Percentiles rank a stretch among this genome's conserved stretches.
Conservation (phyloP, 2,113 vertebrate genomes). For the Calyptommatus sinebrachiatus region DNA sequence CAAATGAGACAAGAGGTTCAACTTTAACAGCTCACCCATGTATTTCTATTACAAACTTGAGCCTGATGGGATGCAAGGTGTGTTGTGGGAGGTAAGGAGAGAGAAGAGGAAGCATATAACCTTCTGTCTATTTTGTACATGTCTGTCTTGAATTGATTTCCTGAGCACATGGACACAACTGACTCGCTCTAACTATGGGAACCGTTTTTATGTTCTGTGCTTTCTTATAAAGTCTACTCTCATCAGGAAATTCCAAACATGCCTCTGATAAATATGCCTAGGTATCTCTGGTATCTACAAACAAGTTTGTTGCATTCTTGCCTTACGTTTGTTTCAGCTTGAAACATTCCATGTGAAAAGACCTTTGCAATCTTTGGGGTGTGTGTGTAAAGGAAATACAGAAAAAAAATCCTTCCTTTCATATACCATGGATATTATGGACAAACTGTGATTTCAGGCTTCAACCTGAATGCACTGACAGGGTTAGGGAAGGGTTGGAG, state of each 20-base stretch:
- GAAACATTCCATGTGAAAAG: neutral
- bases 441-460: no score
- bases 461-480: no score
- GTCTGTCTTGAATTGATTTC: neutral
- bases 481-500: no score
- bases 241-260: neutral
- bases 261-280: neutral
- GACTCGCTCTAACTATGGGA: neutral
- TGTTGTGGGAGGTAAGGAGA: conserved; percentile 19
- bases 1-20: conserved; percentile 47
- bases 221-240: no score
- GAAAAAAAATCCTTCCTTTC: no score
- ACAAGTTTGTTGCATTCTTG: neutral
- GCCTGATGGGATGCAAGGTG: conserved; percentile 25
- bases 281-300: neutral
- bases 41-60: conserved; percentile 32
- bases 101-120: neutral
- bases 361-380: neutral
- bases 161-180: neutral
- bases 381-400: no score
- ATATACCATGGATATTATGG: no score
- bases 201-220: no score
- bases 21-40: conserved; percentile 15
- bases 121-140: neutral
- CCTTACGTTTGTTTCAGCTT: neutral